Percentiles rank a stretch among this genome's conserved stretches.
phyloP scores from a whole-genome alignment of 1,140 invertebrate genomes.

The Sinonovacula constricta region DNA sequence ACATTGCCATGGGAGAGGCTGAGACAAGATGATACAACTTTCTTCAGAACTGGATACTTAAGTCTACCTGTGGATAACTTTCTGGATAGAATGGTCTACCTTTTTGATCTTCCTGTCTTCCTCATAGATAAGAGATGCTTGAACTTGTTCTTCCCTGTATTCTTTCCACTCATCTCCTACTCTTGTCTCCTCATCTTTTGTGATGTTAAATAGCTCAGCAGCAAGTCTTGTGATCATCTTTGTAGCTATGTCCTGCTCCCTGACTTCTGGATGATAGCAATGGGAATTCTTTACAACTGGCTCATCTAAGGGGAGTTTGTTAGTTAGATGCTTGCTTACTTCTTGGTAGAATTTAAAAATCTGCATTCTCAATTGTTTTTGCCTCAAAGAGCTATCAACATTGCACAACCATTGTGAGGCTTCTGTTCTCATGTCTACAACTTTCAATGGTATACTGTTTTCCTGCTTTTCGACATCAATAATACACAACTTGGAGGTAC shows the following conservation, averaged over 20 bases:
- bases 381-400: too few relatives aligned
- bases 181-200: not conserved
- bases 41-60: conserved; percentile 23
- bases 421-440: not conserved
- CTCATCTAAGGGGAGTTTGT: not conserved
- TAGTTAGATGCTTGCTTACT: conserved; percentile 3
- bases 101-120: conserved; percentile 26
- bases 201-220: not conserved
- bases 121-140: conserved; percentile 32
- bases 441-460: not conserved
- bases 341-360: not conserved
- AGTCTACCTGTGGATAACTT: conserved; percentile 29
- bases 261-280: conserved; percentile 22
- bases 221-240: not conserved
- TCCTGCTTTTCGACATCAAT: not conserved
- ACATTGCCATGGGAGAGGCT: conserved; percentile 59
- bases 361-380: too few relatives aligned
- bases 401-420: too few relatives aligned
- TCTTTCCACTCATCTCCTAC: conserved; percentile 53
- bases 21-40: conserved; percentile 45
- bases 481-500: not conserved
- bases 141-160: conserved; percentile 32
- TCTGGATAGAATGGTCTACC: conserved; percentile 55
- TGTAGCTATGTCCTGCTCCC: not conserved
- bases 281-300: not conserved